Conservation (phyloP, 2,113 vertebrate species). For the Anarrhichthys ocellatus region DNA sequence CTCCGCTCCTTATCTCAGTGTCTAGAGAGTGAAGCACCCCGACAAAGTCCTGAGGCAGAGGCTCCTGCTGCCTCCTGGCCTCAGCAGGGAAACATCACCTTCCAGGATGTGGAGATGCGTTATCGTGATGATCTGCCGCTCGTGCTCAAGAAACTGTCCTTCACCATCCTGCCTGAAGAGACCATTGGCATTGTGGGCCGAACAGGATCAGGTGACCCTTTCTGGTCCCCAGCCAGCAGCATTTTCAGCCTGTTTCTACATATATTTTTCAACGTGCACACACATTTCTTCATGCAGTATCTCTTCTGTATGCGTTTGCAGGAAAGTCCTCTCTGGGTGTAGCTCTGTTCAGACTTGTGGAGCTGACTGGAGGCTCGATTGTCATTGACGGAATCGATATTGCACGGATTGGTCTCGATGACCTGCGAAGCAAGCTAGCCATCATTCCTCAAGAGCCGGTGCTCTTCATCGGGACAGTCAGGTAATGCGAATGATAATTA, state of each 20-base stretch:
- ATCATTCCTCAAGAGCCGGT: constrained; percentile 88
- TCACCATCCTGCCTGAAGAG: constrained; percentile 83
- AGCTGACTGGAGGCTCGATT: constrained; percentile 83
- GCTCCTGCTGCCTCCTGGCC: constrained; percentile 82
- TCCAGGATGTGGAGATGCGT: constrained; percentile 85
- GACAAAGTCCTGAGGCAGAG: constrained; percentile 53
- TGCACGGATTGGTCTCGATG: constrained; percentile 81
- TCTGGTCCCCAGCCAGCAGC: neutral
- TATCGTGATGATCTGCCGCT: constrained; percentile 83
- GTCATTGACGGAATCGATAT: constrained; percentile 84
- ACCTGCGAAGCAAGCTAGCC: constrained; percentile 86
- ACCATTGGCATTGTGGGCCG: constrained; percentile 87
- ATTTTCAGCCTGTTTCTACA: constrained; percentile 17
- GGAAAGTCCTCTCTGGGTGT: constrained; percentile 87
- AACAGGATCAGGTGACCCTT: constrained; percentile 83
- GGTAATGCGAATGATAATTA: constrained; percentile 67
- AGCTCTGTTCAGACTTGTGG: constrained; percentile 85
- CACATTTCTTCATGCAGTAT: constrained; percentile 12
- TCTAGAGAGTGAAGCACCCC: constrained; percentile 81
- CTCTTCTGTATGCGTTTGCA: constrained; percentile 50
- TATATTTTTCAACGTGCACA: neutral
- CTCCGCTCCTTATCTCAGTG: constrained; percentile 69
- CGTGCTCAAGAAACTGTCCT: constrained; percentile 84
- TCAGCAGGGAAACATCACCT: constrained; percentile 80
- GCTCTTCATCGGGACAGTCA: constrained; percentile 85